Evolutionary conservation across 1,140 invertebrate species (phyloP).

Genomic region (Cyclina sinensis): DNA sequence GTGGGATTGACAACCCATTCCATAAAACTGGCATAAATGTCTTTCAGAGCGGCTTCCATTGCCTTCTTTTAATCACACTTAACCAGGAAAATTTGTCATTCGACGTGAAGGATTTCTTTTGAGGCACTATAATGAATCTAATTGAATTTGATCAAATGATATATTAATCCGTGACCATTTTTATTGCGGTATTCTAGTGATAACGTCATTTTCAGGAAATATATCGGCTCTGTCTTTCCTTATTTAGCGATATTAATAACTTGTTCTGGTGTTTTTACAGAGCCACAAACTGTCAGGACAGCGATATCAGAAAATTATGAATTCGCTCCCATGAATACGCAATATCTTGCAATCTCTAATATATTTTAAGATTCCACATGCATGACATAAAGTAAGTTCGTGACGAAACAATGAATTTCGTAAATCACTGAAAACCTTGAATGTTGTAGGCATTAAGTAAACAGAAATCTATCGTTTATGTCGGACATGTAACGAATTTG

Average conservation of each 20-base stretch:
- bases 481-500: too few species aligned
- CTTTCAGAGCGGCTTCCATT: not conserved
- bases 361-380: not conserved
- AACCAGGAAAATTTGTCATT: constrained; percentile 1
- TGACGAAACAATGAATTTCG: not conserved
- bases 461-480: not conserved
- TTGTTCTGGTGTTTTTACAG: not conserved
- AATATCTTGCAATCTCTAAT: not conserved
- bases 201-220: not conserved
- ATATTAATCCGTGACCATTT: not conserved
- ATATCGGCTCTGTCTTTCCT: not conserved
- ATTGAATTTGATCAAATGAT: constrained; percentile 15
- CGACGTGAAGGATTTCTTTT: not conserved
- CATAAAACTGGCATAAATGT: not conserved
- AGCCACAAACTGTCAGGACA: not conserved
- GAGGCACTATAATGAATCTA: not conserved
- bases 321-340: not conserved
- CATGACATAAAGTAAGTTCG: not conserved
- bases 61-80: constrained; percentile 21
- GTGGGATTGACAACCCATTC: not conserved
- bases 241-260: not conserved
- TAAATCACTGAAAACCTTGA: not conserved
- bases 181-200: not conserved
- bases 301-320: not conserved
- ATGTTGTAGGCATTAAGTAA: not conserved